Evolutionary conservation across 64 coral and sea anemone genomes (phyloP), one percentile per base, ranked within the genome.

Genomic region (Anthopleura sola): DNA sequence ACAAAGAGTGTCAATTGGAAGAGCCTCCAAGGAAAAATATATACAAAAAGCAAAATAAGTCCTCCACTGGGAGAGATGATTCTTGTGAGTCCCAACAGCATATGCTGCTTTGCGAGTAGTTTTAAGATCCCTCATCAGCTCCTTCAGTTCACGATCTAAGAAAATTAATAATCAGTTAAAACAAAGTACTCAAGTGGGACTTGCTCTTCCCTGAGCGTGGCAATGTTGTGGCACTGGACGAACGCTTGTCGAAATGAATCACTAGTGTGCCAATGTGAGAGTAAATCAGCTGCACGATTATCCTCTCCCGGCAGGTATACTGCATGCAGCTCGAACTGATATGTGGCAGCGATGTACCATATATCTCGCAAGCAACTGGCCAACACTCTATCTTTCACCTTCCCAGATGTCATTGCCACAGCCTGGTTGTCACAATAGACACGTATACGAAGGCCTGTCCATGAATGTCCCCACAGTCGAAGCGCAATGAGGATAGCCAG

Each of bases 201-300:
- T 11, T 51, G 39, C 7, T 44, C 39, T 14, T 78, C 76, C 16
- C 3, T 8, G 5, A 36, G 19, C 37, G 37, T 15, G 14, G 18
- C 19, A 9, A 4, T 18, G 14, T 78, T 37, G 20, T 26, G 18
- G 33, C 29, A 5, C 1, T 9, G 32, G 8, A 26, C n/a, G 13
- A 49, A 6, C 13, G 37, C 74, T 17, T 44, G 39, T 44, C 39
- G 39, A 44, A 44, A 44, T 2, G 39, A 44, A 44, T 44, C 39
- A 44, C 39, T 34, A 26, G 6, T 71, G 24, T 85, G 83, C 85
- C 85, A 86, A 33, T 48, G 49, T 32, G 85, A 86, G 34, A 77
- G 47, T 21, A 78, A 77, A 86, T 86, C 85, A 49, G 85, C 85
- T 6, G 47, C 40, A 19, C 68, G 68, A 86, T 86, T 86, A 7